Evolutionary conservation across 2,797 vertebrate genomes (phyloP).

Genomic region (Neoniphon sammara): DNA sequence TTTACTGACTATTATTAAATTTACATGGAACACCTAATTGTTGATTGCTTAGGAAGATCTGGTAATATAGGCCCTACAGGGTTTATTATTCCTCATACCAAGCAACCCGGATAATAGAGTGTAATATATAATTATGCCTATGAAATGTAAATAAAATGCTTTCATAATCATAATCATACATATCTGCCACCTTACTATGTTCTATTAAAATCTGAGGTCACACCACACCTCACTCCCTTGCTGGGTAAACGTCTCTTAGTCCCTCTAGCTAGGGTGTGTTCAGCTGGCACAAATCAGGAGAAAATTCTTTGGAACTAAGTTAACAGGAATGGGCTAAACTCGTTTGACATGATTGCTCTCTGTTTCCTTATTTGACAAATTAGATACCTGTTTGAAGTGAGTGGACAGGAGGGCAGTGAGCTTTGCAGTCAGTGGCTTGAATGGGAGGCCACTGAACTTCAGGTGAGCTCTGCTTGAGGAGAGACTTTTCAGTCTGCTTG

Average conservation of each 20-base stretch:
- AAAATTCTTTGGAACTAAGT: not conserved
- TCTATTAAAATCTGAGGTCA: no score
- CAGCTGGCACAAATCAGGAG: not conserved
- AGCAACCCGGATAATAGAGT: no score
- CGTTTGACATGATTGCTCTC: not conserved
- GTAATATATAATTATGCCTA: no score
- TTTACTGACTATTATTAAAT: not conserved
- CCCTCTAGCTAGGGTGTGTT: not conserved
- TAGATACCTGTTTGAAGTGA: constrained; percentile 89
- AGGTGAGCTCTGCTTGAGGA: constrained; percentile 79
- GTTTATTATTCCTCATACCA: not conserved
- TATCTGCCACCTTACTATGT: no score
- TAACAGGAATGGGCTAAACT: not conserved
- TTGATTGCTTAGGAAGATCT: not conserved
- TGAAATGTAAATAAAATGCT: no score
- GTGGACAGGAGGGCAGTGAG: constrained; percentile 81
- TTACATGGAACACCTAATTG: not conserved
- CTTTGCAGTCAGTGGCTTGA: constrained; percentile 90
- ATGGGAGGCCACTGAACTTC: constrained; percentile 91
- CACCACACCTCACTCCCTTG: no score
- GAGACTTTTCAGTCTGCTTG: not conserved
- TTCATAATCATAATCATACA: no score
- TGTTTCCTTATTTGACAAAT: not conserved
- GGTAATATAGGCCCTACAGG: no score
- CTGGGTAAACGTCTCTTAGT: no score